Percentiles rank a stretch among this genome's conserved stretches.
These are phyloP conservation scores for Bombus balteatus DNA, from an alignment of 1,140 invertebrate species.

Conservation along the genomic window DNA sequence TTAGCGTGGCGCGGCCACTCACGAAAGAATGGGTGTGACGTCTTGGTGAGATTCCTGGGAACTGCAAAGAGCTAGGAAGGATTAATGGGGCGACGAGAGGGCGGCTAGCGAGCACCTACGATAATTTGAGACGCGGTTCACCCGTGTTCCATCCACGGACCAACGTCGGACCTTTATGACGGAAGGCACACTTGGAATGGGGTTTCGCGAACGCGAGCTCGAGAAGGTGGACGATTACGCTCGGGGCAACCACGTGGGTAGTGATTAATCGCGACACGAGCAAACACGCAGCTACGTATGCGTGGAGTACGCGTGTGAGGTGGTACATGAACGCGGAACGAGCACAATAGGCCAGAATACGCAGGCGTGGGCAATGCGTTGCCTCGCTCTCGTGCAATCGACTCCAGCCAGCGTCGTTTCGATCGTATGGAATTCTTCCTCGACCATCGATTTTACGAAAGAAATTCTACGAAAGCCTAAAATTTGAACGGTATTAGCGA, in stretches of 20 bases:
- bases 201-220: not conserved
- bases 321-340: not conserved
- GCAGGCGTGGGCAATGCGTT: not conserved
- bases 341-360: slow-evolving; percentile 10
- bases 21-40: no score
- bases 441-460: not conserved
- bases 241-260: slow-evolving; percentile 56
- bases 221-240: not conserved
- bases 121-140: not conserved
- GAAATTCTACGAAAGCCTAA: no score
- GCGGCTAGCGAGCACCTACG: not conserved
- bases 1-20: no score
- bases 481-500: no score
- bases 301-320: not conserved
- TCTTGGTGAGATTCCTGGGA: no score
- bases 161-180: not conserved
- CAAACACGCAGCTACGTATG: slow-evolving; percentile 41
- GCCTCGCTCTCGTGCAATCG: not conserved
- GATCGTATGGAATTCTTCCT: not conserved
- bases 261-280: slow-evolving; percentile 70
- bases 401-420: no score
- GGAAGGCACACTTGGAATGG: not conserved
- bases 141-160: not conserved
- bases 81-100: not conserved
- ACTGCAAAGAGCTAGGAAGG: not conserved